Base-by-base conservation (phyloP, 2,888 invertebrate species). In the Meteorus colon region DNA sequence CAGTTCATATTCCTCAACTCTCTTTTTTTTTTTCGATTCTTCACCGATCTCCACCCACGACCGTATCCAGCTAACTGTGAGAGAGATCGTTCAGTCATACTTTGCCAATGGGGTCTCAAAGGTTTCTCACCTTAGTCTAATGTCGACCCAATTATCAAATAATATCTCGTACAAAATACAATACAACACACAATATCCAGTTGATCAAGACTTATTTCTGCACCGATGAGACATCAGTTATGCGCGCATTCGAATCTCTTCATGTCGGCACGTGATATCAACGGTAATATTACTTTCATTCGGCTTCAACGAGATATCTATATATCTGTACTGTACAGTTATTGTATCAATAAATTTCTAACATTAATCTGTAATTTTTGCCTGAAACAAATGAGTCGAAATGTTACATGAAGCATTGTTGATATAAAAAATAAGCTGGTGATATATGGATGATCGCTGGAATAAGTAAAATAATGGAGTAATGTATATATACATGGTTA, bases 41-140 rank as follows among this genome's bases (percentile, higher is more conserved):
- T 24, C n/a, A 41, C 48, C 37, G 55, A 68, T 67, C 55, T 76
- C 48, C 66, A 68, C 59, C 68, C 65, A 63, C 71, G 60, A 70
- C 63, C 63, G 51, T 41, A 45, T 67, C 76, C 77, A 77, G 78
- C 79, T 68, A 78, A 27, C 37, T 68, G 70, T 66, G 73, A 77
- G 55, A 37, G 45, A 19, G 55, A 55, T 70, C 31, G 74, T 45
- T 41, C 71, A 63, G 66, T 55, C 70, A 70, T 77, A 74, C 70
- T 77, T 27, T 41, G 37, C 41, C 71, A 62, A 60, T 29, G 45
- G 19, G 19, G 55, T 19, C 60, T 45, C 45, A 19, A 24, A 34
- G 62, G 45, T n/a, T 41, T 55, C 19, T 55, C 55, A 55, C n/a
- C 55, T 55, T 6, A 3, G 55, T 19, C 45, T 45, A 27, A 27